These are phyloP conservation scores for Betta splendens DNA, from an alignment of 2,797 vertebrate species.

Conservation along the genomic window DNA sequence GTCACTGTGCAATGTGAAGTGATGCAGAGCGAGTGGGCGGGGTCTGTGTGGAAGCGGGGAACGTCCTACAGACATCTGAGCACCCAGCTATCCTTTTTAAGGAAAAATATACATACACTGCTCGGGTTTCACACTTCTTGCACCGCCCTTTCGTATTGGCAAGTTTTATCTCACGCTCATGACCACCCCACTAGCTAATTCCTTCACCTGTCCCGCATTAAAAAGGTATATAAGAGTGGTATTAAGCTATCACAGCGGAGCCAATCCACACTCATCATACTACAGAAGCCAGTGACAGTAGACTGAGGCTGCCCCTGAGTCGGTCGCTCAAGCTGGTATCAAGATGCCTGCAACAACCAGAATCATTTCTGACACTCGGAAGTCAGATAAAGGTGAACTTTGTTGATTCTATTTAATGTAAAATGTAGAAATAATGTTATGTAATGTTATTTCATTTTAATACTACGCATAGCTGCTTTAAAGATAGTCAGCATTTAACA, in stretches of 20 bases:
- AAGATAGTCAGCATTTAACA: too few relatives aligned
- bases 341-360: conserved; percentile 68
- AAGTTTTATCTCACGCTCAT: conserved; percentile 15
- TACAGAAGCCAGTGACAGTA: conserved; percentile 19
- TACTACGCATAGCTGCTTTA: too few relatives aligned
- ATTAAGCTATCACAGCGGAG: conserved; percentile 29
- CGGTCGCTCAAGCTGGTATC: neutral
- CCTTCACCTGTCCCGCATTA: conserved; percentile 37
- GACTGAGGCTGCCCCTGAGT: conserved; percentile 16
- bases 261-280: conserved; percentile 22
- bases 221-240: conserved; percentile 62
- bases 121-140: conserved; percentile 47
- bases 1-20: conserved; percentile 34
- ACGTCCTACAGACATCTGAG: conserved; percentile 15
- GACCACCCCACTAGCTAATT: conserved; percentile 24
- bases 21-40: conserved; percentile 13
- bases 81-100: conserved; percentile 63
- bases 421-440: too few relatives aligned
- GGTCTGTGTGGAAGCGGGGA: conserved; percentile 25
- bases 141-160: conserved; percentile 36
- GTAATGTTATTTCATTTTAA: too few relatives aligned
- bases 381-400: conserved; percentile 64
- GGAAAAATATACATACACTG: conserved; percentile 52
- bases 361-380: conserved; percentile 54
- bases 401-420: conserved; percentile 5